Base-by-base conservation (phyloP, 1,140 invertebrate genomes). In the Hycleus cichorii region DNA sequence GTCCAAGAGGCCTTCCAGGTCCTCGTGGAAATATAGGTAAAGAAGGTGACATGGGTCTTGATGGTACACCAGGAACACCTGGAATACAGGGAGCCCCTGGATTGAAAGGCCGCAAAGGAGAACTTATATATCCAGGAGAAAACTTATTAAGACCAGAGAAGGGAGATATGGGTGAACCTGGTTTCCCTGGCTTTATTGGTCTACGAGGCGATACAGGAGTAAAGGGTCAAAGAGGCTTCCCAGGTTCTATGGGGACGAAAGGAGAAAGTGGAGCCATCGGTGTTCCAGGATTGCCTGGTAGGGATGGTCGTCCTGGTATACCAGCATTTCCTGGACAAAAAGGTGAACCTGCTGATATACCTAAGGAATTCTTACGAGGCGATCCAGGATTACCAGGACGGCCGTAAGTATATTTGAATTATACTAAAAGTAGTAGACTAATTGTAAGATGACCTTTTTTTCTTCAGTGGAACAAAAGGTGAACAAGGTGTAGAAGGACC, bases 11-110 rank as follows among this genome's bases (percentile, higher is more conserved):
- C 10, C 61, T 76, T 10, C 71, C 76, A 50, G 87, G 87, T 46
- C 69, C 77, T 0, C 86, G 84, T 71, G 87, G 88, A 26, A 80
- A 84, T 61, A 70, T 72, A 8, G 88, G 87, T 42, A 70, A 64
- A 32, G 70, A 63, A 39, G 81, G 79, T 46, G 71, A 63, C 18
- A 69, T 54, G 48, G 78, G 76, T 39, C 72, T 77, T 49, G 75
- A 79, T 51, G 83, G 83, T 9, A 70, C 70, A 3, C 32, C 73
- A 11, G 78, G 80, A 25, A 72, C 69, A 46, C 69, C 72, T 6
- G 80, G 81, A 4, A 67, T 75, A 18, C 74, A 77, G 11, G 83
- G 82, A 3, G 39, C 47, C 8, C 64, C 57, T 2, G 77, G 77
- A 11, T 49, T 39, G 6, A 47, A 47, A 0, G 77, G 77, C 48